These are phyloP conservation scores for Harpagifer antarcticus DNA, from an alignment of 2,797 vertebrate genomes.

Conservation along the genomic window DNA sequence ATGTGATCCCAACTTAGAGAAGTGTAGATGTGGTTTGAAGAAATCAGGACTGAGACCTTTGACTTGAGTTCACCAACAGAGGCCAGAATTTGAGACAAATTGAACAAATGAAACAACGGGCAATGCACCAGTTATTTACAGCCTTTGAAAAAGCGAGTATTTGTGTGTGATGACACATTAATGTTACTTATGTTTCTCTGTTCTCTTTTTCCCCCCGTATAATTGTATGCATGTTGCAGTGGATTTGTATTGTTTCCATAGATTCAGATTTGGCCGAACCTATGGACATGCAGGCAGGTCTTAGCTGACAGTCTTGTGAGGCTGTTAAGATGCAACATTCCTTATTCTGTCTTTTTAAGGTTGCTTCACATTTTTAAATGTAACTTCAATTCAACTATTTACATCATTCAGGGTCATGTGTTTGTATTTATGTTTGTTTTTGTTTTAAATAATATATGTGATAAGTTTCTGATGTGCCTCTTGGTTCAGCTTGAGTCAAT, in stretches of 20 bases:
- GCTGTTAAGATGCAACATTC: background rate
- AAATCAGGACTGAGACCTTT: background rate
- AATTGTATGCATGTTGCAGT: background rate
- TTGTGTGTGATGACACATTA: conserved; percentile 15
- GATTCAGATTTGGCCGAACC: background rate
- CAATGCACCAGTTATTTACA: background rate
- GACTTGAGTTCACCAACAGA: background rate
- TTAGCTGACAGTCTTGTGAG: background rate
- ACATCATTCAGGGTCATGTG: background rate
- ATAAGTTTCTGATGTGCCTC: conserved; percentile 3
- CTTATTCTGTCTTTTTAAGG: background rate
- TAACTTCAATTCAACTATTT: background rate
- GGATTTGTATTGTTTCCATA: background rate
- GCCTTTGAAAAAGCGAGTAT: background rate
- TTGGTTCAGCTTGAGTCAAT: conserved; percentile 10
- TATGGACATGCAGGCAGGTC: background rate
- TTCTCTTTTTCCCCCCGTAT: background rate
- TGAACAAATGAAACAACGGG: background rate
- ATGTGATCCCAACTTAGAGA: too few relatives aligned
- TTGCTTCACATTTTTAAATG: background rate
- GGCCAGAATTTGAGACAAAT: background rate
- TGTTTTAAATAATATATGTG: background rate
- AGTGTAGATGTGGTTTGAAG: background rate
- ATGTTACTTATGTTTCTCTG: conserved; percentile 2
- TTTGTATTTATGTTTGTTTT: background rate